These are phyloP conservation scores for Eristalis tenax DNA, from an alignment of 2,888 invertebrate species.

Conservation along the genomic window DNA sequence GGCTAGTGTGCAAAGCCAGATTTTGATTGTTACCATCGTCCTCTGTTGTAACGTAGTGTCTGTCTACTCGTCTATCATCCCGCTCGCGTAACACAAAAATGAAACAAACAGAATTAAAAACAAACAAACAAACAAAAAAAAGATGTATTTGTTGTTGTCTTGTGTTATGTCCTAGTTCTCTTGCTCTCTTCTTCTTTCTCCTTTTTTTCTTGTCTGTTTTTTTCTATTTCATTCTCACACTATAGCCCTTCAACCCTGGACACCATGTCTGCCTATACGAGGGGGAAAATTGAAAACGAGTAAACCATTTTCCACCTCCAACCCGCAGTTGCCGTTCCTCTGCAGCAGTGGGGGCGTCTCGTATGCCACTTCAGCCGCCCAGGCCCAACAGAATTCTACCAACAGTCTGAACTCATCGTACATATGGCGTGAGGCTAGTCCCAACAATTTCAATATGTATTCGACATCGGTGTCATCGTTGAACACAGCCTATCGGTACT, in stretches of 20 bases:
- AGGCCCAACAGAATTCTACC: conserved; percentile 77
- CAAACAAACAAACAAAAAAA: conserved; percentile 36
- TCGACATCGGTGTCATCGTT: conserved; percentile 80
- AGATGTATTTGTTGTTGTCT: conserved; percentile 67
- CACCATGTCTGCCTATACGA: conserved; percentile 81
- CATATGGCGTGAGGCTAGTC: conserved; percentile 81
- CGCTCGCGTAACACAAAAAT: conserved; percentile 59
- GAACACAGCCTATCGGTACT: conserved; percentile 78
- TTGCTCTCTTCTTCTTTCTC: conserved; percentile 78
- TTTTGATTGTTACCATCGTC: conserved; percentile 17
- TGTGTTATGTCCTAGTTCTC: conserved; percentile 77
- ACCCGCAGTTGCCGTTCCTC: conserved; percentile 81
- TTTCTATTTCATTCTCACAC: conserved; percentile 72
- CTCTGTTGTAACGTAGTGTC: conserved; percentile 42
- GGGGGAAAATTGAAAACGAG: conserved; percentile 81
- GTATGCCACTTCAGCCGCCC: conserved; percentile 72
- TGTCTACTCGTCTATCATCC: conserved; percentile 41
- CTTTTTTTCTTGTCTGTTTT: conserved; percentile 74
- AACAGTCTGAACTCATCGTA: conserved; percentile 81
- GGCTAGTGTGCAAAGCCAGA: conserved; percentile 8
- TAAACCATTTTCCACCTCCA: conserved; percentile 81
- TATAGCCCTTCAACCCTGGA: conserved; percentile 81
- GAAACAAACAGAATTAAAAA: conserved; percentile 36
- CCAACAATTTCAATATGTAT: conserved; percentile 81
- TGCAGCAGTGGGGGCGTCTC: conserved; percentile 75